phyloP scores from a whole-genome alignment of 2,113 vertebrate genomes.

The Beaufortia kweichowensis region DNA sequence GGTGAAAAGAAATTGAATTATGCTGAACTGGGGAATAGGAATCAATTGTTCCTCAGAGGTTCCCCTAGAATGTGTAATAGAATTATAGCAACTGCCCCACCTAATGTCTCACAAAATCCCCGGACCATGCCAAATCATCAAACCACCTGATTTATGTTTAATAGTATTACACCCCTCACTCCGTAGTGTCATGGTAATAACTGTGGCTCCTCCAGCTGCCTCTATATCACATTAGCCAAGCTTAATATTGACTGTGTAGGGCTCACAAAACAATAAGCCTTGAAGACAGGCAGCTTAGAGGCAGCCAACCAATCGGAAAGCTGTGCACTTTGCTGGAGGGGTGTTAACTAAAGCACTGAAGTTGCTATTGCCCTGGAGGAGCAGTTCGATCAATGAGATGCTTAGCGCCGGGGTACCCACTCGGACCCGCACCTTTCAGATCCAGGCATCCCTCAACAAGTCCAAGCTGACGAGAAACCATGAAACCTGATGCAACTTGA shows the following conservation, averaged over 20 bases:
- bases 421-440: conserved; percentile 62
- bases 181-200: conserved; percentile 83
- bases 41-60: conserved; percentile 74
- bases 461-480: conserved; percentile 66
- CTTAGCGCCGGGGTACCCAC: conserved; percentile 62
- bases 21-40: conserved; percentile 69
- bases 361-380: conserved; percentile 78
- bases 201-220: conserved; percentile 80
- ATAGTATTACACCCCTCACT: conserved; percentile 81
- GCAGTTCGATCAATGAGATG: conserved; percentile 72
- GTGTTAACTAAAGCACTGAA: conserved; percentile 69
- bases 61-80: conserved; percentile 74
- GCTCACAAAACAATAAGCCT: conserved; percentile 75
- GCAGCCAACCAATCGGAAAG: conserved; percentile 73
- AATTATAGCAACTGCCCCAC: conserved; percentile 73
- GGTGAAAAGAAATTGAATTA: conserved; percentile 74
- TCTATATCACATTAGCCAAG: conserved; percentile 81
- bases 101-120: conserved; percentile 73
- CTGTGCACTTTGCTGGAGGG: conserved; percentile 69
- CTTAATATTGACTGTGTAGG: conserved; percentile 80
- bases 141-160: conserved; percentile 85
- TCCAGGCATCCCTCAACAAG: conserved; percentile 58
- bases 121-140: conserved; percentile 76
- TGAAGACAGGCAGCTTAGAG: conserved; percentile 72
- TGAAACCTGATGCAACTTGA: conserved; percentile 73